Base-by-base conservation (phyloP, 64 coral and sea anemone genomes). In the Pachyseris speciosa region DNA sequence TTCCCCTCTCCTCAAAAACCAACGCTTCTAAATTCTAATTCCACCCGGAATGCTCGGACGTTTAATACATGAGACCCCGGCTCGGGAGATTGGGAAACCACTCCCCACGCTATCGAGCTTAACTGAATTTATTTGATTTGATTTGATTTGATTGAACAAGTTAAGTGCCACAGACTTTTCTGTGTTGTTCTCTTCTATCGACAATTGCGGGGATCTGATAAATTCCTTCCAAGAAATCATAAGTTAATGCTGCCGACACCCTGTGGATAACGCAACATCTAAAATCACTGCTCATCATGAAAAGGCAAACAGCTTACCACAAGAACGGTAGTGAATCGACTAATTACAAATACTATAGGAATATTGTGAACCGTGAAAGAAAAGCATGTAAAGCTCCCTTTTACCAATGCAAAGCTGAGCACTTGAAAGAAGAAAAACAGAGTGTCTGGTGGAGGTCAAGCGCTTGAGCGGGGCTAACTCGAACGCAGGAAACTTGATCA, bases 231-330 rank as follows among this genome's bases (percentile, higher is more conserved):
- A 39, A 36, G 64, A 38, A 26, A 19, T 57, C 22, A 44, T 72
- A 33, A 32, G 42, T 75, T 29, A 64, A 71, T 86, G 76, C 83
- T 60, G 81, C 52, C 28, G 84, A 87, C 29, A 55, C 72, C 22
- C 91, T 22, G 78, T 93, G 43, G 91, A 87, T 87, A 55, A 86
- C 64, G 10, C 44, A 63, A 51, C 36, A 43, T 60, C 42, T 89
- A 20, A 89, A 89, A 65, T 7, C 58, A 59, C n/a, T n/a, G n/a
- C 63, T 91, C 43, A 91, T 92, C 55, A 64, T 86, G n/a, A 92
- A 92, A 52, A 85, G 90, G 44, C 90, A 92, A 77, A 86, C 45
- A 53, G 69, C 10, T 39, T 72, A 17, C 39, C n/a, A 72, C 31
- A 72, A 17, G 16, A 31, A 72, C 15, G 69, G 69, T 19, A 34